Percentiles rank a stretch among this genome's conserved stretches.
These are phyloP conservation scores for Cololabis saira DNA, from an alignment of 2,113 vertebrate species.

Conservation along the genomic window DNA sequence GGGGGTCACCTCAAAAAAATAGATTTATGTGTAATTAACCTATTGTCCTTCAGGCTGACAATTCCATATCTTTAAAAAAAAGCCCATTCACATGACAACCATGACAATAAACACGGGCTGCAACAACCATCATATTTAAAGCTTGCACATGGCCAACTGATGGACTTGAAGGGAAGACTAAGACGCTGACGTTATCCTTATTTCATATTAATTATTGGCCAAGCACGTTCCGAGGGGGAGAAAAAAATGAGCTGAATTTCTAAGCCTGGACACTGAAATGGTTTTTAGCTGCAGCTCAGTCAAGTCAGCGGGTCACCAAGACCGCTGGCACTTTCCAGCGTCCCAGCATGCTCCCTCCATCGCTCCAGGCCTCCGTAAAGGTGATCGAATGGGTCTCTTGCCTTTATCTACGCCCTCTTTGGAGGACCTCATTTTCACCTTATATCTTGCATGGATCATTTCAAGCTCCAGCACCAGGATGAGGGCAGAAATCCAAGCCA, in stretches of 20 bases:
- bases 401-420: too few species aligned
- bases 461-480: too few species aligned
- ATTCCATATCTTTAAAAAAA: background rate
- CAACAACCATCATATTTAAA: constrained; percentile 13
- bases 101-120: too few species aligned
- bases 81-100: background rate
- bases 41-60: too few species aligned
- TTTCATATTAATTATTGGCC: background rate
- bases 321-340: background rate
- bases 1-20: too few species aligned
- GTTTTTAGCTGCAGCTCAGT: constrained; percentile 73
- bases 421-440: too few species aligned
- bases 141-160: constrained; percentile 62
- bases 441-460: too few species aligned
- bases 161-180: constrained; percentile 53
- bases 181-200: constrained; percentile 31
- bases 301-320: background rate
- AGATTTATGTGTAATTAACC: too few species aligned
- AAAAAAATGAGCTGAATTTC: constrained; percentile 76
- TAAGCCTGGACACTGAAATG: constrained; percentile 76
- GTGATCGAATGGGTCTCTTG: too few species aligned
- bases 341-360: background rate
- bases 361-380: background rate
- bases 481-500: too few species aligned
- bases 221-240: constrained; percentile 55